Base-by-base conservation (phyloP, 2,888 invertebrate species). In the Ophraella communa region DNA sequence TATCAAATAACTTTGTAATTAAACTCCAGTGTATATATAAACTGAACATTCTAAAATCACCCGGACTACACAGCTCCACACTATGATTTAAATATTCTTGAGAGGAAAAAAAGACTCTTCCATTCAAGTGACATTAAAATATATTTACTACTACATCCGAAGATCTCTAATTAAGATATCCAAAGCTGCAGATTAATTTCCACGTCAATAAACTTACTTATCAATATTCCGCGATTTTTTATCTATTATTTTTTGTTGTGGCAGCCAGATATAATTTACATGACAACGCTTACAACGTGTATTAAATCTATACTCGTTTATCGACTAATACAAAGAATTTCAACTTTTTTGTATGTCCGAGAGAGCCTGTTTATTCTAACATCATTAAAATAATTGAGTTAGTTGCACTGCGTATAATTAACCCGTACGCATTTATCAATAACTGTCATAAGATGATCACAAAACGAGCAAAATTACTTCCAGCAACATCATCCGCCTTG, bases 331-430 rank as follows among this genome's bases (percentile, higher is more conserved):
- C 21, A 45, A 45, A 20, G 45, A 45, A 45, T 21, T 45, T 21
- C 45, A 45, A 21, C 21, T 45, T 45, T 20, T 45, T 30, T 45
- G 21, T 45, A 21, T 11, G 5, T 11, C 21, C 21, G 5, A 45
- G n/a, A n/a, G 21, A 45, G 45, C 45, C 45, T 45, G 45, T 45
- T 56, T 56, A 56, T 45, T 56, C 45, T 56, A 30, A 56, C 30
- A 30, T 56, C 56, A 45, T 56, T 56, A 56, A 56, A 45, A 56
- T 56, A 56, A 56, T 56, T 56, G 56, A 56, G 56, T 44, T 56
- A 56, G 42, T 56, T 56, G 45, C 44, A 56, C 44, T 45, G 44
- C 21, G 20, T 21, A 21, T 45, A 45, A 45, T 45, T 45, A 45
- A 45, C 10, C 45, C 45, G 45, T 45, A 45, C 21, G 21, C 21